Evolutionary conservation across 2,888 invertebrate species (phyloP).

Genomic region (Empis stercorea): DNA sequence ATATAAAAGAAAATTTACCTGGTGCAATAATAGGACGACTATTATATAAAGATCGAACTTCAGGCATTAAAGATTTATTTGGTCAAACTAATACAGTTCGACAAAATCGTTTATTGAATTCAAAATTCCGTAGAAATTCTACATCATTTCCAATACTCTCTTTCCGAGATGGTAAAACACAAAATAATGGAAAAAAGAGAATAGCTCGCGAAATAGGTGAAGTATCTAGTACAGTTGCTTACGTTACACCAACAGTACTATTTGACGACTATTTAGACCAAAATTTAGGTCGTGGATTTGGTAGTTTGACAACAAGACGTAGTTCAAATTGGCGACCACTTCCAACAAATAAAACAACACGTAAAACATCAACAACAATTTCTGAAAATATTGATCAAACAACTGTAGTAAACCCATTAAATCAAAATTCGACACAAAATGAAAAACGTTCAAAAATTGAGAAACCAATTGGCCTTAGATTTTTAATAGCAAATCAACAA

Average conservation of each 20-base stretch:
- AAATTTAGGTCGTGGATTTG: not conserved
- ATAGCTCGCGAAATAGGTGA: slow-evolving; percentile 3
- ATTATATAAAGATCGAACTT: slow-evolving; percentile 37
- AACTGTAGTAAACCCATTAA: not conserved
- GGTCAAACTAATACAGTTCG: slow-evolving; percentile 7
- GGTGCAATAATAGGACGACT: slow-evolving; percentile 62
- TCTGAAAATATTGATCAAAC: not conserved
- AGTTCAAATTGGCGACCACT: slow-evolving; percentile 10
- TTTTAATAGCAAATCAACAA: slow-evolving; percentile 70
- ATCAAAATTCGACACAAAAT: not conserved
- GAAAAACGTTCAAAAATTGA: slow-evolving; percentile 21
- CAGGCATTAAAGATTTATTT: slow-evolving; percentile 9
- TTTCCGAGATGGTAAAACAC: slow-evolving; percentile 1
- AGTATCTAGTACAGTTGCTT: slow-evolving; percentile 1
- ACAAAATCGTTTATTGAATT: slow-evolving; percentile 12
- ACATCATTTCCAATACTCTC: slow-evolving; percentile 3
- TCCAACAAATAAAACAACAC: not conserved
- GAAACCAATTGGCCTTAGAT: slow-evolving; percentile 43
- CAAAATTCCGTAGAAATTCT: slow-evolving; percentile 10
- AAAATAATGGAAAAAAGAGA: not conserved
- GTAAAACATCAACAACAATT: not conserved
- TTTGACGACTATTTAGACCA: slow-evolving; percentile 1
- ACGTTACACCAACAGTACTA: slow-evolving; percentile 1
- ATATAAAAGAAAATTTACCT: slow-evolving; percentile 61
- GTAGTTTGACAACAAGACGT: slow-evolving; percentile 4